A percentile compares a stretch with the other conserved stretches of the same genome.
Conservation (phyloP, 2,113 vertebrate species). For the Hymenochirus boettgeri region DNA sequence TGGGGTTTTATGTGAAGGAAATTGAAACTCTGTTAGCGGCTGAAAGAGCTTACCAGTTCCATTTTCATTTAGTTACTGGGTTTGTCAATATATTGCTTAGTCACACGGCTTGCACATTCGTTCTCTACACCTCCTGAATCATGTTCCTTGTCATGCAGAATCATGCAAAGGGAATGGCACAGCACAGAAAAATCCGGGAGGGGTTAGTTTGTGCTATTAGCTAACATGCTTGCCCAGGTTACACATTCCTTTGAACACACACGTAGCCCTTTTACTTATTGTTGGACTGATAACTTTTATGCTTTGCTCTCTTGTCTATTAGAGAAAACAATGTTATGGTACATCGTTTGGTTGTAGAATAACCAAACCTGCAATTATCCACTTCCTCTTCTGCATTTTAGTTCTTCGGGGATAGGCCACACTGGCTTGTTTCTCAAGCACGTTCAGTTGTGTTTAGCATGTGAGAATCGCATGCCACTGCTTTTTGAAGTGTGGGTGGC, state of each 20-base stretch:
- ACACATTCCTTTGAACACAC: constrained; percentile 16
- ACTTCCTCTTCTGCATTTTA: too few relatives aligned
- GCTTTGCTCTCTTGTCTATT: too few relatives aligned
- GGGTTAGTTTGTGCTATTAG: neutral
- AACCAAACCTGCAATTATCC: too few relatives aligned
- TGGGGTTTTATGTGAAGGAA: constrained; percentile 6
- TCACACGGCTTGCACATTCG: constrained; percentile 3
- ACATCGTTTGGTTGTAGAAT: too few relatives aligned
- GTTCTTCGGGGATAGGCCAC: too few relatives aligned
- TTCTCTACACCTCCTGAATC: constrained; percentile 23
- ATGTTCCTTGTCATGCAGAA: constrained; percentile 14
- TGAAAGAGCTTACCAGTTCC: constrained; percentile 7
- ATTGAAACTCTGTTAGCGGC: constrained; percentile 1
- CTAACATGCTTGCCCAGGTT: constrained; percentile 6
- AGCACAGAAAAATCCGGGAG: neutral
- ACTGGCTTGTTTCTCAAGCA: too few relatives aligned
- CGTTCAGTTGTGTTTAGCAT: too few relatives aligned
- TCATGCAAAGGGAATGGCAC: constrained; percentile 17
- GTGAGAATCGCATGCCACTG: too few relatives aligned
- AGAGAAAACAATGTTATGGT: too few relatives aligned
- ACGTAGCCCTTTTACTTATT: too few relatives aligned
- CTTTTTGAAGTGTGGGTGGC: too few relatives aligned
- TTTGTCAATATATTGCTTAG: constrained; percentile 5
- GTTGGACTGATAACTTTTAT: too few relatives aligned
- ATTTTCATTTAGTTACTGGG: neutral